Conservation (phyloP, 2,888 invertebrate genomes). For the Argyresthia goedartella region DNA sequence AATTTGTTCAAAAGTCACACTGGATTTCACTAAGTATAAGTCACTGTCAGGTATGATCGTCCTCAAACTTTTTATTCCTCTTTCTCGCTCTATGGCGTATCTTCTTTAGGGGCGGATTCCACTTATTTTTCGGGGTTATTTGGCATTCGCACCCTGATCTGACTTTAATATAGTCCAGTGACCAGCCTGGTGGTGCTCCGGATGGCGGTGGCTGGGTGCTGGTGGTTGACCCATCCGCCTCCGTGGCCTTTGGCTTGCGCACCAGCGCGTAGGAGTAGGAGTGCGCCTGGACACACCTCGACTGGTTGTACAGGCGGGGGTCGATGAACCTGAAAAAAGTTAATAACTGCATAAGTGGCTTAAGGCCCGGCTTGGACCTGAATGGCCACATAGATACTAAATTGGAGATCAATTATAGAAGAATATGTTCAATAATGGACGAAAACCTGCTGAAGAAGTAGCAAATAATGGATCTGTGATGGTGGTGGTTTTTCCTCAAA, state of each 20-base stretch:
- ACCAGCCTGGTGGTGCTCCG: slow-evolving; percentile 72
- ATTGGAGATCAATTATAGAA: background rate
- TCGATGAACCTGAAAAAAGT: slow-evolving; percentile 69
- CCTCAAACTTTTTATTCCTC: slow-evolving; percentile 38
- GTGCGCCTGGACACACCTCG: slow-evolving; percentile 86
- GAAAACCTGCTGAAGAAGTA: background rate
- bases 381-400: no score
- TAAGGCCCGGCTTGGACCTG: no score
- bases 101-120: slow-evolving; percentile 27
- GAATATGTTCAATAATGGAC: background rate
- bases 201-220: slow-evolving; percentile 61
- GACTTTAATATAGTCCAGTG: slow-evolving; percentile 85
- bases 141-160: slow-evolving; percentile 89
- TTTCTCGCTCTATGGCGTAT: slow-evolving; percentile 47
- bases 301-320: slow-evolving; percentile 75
- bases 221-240: slow-evolving; percentile 39
- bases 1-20: slow-evolving; percentile 49
- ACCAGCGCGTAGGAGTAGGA: slow-evolving; percentile 89
- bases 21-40: slow-evolving; percentile 31
- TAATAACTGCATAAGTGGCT: background rate
- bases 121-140: slow-evolving; percentile 71
- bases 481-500: no score
- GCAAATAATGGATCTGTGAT: no score
- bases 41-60: slow-evolving; percentile 50
- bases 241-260: slow-evolving; percentile 65